Base-by-base conservation (phyloP, 2,113 vertebrate genomes). In the Ornithorhynchus anatinus region DNA sequence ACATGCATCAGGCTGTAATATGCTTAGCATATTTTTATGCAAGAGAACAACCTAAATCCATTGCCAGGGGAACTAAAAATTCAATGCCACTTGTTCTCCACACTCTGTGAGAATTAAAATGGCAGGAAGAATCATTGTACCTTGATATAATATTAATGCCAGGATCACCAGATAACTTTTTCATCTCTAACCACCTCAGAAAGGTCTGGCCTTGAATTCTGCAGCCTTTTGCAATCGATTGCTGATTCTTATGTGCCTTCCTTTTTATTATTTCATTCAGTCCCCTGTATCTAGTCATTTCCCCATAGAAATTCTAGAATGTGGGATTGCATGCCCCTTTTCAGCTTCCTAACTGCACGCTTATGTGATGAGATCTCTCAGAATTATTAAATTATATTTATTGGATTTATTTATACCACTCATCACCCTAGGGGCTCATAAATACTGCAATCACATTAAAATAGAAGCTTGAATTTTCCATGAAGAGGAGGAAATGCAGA, bases 81-180 rank as follows among this genome's bases (percentile, higher is more conserved):
- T 39, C 42, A 79, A n/a, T 59, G 60, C 23, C 45, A 76, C 44
- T 64, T 67, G n/a, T 64, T 79, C 22, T 68, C 25, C 57, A 54
- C 10, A 47, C 56, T 59, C 17, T 20, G 72, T 45, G 25, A 27
- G 11, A 73, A 27, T 29, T 36, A 16, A 75, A 84, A 81, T 70
- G 35, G 13, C 17, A 45, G 23, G 37, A 83, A 5, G 25, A 63
- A 68, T 40, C 6, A 51, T 48, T 44, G 66, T 57, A 43, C 59
- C 63, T 12, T 35, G 52, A 36, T 16, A 65, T 47, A 33, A 52
- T 63, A 63, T 57, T 57, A 80, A 19, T 66, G 48, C 69, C 22
- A n/a, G 43, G 17, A 17, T 33, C 17, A 38, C 27, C 36, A 73
- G 33, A 54, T 53, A 82, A 50, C 14, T 63, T 68, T 5, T 81